Percentiles rank a stretch among this genome's conserved stretches.
These are phyloP conservation scores for Montipora foliosa DNA, from an alignment of 64 coral and sea anemone species.

Conservation along the genomic window DNA sequence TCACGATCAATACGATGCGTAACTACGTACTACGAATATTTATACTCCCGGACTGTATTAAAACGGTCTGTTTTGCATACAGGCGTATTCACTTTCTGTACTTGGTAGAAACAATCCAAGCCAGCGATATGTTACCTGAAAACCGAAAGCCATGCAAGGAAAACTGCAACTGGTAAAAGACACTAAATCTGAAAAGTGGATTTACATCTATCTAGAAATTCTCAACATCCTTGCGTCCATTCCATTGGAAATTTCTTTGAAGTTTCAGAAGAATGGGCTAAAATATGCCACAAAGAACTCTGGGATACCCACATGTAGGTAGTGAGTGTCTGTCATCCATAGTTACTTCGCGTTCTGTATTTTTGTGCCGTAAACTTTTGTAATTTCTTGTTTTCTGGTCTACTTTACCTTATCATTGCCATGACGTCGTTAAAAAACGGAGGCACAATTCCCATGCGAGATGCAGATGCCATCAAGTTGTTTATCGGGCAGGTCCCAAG, in stretches of 20 bases:
- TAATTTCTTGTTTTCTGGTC: slow-evolving; percentile 71
- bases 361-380: slow-evolving; percentile 73
- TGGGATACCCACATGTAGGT: slow-evolving; percentile 91
- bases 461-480: slow-evolving; percentile 85
- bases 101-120: no score
- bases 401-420: slow-evolving; percentile 61
- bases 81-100: no score
- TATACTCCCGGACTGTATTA: no score
- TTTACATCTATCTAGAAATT: no score
- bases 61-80: no score
- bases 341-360: slow-evolving; percentile 73
- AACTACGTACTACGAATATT: no score
- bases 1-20: no score
- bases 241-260: neutral
- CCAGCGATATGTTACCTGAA: no score
- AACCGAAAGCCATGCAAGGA: no score
- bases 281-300: slow-evolving; percentile 12
- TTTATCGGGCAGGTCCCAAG: slow-evolving; percentile 94
- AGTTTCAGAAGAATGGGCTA: no score
- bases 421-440: slow-evolving; percentile 80
- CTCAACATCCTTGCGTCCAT: neutral
- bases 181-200: no score
- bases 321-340: slow-evolving; percentile 80
- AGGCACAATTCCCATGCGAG: slow-evolving; percentile 78
- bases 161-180: no score